Base-by-base conservation (phyloP, 2,888 invertebrate genomes). In the Pelosia muscerda region DNA sequence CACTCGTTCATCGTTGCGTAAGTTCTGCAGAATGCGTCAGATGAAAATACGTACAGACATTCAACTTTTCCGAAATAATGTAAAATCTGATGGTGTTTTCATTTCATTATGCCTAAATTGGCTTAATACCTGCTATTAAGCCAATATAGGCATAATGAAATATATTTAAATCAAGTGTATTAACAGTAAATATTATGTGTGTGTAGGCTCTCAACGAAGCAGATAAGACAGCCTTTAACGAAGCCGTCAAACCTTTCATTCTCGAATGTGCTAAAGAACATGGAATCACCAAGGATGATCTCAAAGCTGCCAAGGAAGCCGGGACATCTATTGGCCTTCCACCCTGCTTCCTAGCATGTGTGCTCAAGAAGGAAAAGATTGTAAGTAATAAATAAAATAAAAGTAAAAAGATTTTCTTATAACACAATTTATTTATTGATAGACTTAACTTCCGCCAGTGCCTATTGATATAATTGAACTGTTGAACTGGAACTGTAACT, bases 321-420 rank as follows among this genome's bases (percentile, higher is more conserved):
- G 60, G 63, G 2, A 63, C 65, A 23, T 28, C 68, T 11, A 26
- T 26, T 0, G 63, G n/a, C 2, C 54, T 77, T 2, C 63, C 67
- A 10, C 68, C 80, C 13, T 79, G 79, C 59, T 79, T 77, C 67
- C 60, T 76, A 42, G 66, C 38, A 15, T 81, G 81, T 55, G 26
- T 74, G 15, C 67, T 80, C 11, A 76, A 82, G 62, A 82, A 76
- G 23, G n/a, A 63, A 34, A 74, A 68, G 65, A 25, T 79, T 0
- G 84, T 84, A 71, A 81, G 84, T 66, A 55, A 19, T 22, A 6
- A 34, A 15, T 3, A 23, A 13, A 22, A 2, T 23, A 26, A 25
- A 25, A 6, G 2, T 28, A 28, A 28, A 15, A 26, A 25, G 6
- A 34, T 34, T 8, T 34, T 34, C 31, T 34, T 1, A 1, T 9